These are phyloP conservation scores for Stenolophus ochropezus DNA, from an alignment of 2,888 invertebrate species.

Conservation along the genomic window DNA sequence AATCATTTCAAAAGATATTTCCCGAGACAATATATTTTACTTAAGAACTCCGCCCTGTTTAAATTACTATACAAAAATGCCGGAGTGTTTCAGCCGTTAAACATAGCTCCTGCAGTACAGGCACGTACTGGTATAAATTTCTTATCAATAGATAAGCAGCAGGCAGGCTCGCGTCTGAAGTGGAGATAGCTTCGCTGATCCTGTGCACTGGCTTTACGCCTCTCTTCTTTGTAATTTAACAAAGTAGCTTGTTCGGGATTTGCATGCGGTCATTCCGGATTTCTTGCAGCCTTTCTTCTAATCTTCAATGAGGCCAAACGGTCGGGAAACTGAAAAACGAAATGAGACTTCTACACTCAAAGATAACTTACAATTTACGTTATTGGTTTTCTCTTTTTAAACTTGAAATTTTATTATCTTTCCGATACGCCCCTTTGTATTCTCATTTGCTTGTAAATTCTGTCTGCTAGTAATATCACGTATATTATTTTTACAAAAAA, in stretches of 20 bases:
- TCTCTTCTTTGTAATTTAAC: constrained; percentile 49
- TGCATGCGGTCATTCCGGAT: constrained; percentile 40
- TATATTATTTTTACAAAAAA: no score
- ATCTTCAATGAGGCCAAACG: constrained; percentile 32
- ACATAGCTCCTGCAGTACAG: constrained; percentile 61
- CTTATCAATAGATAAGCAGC: constrained; percentile 63
- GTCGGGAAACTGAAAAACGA: constrained; percentile 27
- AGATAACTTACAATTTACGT: constrained; percentile 24
- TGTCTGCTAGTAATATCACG: background rate
- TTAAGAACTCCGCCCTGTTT: constrained; percentile 5
- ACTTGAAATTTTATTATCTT: constrained; percentile 7
- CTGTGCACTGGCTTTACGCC: constrained; percentile 33
- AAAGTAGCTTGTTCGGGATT: constrained; percentile 38
- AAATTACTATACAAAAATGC: constrained; percentile 41
- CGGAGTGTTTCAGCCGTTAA: constrained; percentile 50
- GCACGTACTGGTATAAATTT: constrained; percentile 63
- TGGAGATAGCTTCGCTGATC: background rate
- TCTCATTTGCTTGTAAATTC: background rate
- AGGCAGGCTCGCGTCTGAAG: constrained; percentile 1
- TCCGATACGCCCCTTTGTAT: background rate
- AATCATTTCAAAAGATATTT: background rate
- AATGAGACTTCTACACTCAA: constrained; percentile 6
- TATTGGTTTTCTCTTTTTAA: constrained; percentile 29
- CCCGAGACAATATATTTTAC: constrained; percentile 18
- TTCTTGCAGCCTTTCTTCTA: constrained; percentile 41